Conservation (phyloP, 23 tunicate species). For the Phallusia fumigata region DNA sequence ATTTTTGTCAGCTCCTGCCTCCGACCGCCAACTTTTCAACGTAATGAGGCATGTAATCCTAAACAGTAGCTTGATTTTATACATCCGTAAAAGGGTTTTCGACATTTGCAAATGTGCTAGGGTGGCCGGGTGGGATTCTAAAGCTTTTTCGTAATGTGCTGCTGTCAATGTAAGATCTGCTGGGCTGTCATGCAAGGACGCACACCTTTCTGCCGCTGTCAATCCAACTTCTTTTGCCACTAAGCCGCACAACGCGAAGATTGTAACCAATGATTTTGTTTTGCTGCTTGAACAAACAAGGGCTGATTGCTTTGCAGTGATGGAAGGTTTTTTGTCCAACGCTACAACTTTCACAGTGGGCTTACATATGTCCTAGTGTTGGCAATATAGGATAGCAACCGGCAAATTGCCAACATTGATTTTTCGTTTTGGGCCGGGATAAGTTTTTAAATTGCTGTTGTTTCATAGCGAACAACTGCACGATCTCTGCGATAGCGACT, state of each 20-base stretch:
- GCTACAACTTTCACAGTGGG: too few relatives aligned
- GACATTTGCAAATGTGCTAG: neutral
- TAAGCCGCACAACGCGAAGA: neutral
- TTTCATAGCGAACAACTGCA: too few relatives aligned
- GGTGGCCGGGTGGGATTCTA: neutral
- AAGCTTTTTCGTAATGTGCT: neutral
- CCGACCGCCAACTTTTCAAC: neutral
- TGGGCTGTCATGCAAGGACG: neutral
- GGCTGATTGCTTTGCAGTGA: neutral
- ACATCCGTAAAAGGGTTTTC: neutral
- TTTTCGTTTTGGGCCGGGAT: too few relatives aligned
- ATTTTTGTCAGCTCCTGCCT: neutral
- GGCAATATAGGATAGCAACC: too few relatives aligned
- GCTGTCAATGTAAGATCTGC: neutral
- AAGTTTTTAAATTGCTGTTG: too few relatives aligned
- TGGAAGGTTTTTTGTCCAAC: too few relatives aligned
- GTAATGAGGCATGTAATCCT: constrained; percentile 8
- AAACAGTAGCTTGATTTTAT: constrained; percentile 1
- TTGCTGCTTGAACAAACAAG: neutral
- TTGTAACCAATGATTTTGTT: neutral
- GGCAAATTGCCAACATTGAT: too few relatives aligned
- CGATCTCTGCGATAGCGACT: too few relatives aligned
- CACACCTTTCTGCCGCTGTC: neutral
- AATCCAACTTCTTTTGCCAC: neutral
- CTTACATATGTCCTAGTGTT: too few relatives aligned